Evolutionary conservation across 2,113 vertebrate species (phyloP).

Genomic region (Coregonus clupeaformis): DNA sequence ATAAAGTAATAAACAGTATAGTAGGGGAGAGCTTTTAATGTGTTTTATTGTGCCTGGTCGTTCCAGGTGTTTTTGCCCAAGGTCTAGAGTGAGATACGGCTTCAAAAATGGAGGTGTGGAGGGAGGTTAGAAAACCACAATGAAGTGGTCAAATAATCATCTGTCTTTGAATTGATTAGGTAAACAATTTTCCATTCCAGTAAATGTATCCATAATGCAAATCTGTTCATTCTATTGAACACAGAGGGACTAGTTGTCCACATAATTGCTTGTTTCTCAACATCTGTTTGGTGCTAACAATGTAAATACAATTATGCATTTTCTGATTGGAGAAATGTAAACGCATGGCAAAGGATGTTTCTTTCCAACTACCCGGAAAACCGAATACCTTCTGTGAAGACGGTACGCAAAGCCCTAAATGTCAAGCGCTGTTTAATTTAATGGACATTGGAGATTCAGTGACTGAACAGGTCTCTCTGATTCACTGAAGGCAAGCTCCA

Average conservation of each 20-base stretch:
- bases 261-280: neutral
- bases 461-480: neutral
- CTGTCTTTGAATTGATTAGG: neutral
- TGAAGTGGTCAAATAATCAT: conserved; percentile 23
- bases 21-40: conserved; percentile 4
- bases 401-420: neutral
- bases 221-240: neutral
- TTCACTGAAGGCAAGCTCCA: neutral
- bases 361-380: neutral
- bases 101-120: conserved; percentile 4
- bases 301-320: neutral
- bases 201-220: neutral
- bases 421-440: neutral
- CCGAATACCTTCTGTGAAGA: neutral
- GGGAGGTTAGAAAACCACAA: neutral
- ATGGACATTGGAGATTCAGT: neutral
- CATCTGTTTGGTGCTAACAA: neutral
- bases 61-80: conserved; percentile 16
- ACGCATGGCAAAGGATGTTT: neutral
- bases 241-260: neutral
- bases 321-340: neutral
- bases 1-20: conserved; percentile 54
- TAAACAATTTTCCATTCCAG: too few species aligned
- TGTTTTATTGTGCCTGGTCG: conserved; percentile 28
- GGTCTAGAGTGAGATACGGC: conserved; percentile 12